Evolutionary conservation across 2,888 invertebrate species (phyloP), one percentile per base, ranked within the genome.

Genomic region (Nematopogon swammerdamellus): DNA sequence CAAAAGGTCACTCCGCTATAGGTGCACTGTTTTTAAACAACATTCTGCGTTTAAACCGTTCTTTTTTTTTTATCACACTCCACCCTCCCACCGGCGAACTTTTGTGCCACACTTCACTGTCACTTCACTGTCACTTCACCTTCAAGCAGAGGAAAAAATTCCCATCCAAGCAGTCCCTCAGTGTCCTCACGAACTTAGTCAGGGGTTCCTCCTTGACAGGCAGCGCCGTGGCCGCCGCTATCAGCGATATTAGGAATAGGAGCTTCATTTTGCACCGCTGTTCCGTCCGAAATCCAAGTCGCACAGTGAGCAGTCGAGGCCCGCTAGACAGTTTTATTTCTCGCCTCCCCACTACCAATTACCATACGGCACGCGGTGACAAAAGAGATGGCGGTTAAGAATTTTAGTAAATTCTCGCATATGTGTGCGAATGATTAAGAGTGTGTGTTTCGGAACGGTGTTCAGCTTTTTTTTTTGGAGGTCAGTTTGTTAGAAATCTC

Each of bases 111-210:
- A 64, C 58, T 45, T 58, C 62, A 63, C 60, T 58, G 5, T 55
- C 70, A 70, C 71, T 63, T 56, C 72, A 68, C 67, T 58, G 18
- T 45, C 43, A 43, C 18, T 43, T 81, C 82, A 89, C 89, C 85
- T 90, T 90, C 55, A 89, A 69, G 64, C 90, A 90, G 67, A 88
- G 73, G 60, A 85, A 76, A 62, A 89, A 81, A 59, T 87, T 85
- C 54, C 83, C 82, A 54, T 85, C 84, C 59, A 87, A 84, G 68
- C 90, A 90, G 61, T 87, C 86, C 68, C 85, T 83, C 53, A 91
- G 59, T 6, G 69, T 63, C 4, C 72, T 70, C 51, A 77, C 61
- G 63, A 79, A 72, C 52, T 63, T 65, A 52, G 74, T 74, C 59
- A 74, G 54, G 17, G 56, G 71, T 56, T 76, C 75, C 49, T 77